These are phyloP conservation scores for Busseola fusca DNA, from an alignment of 2,888 invertebrate genomes.

Conservation along the genomic window DNA sequence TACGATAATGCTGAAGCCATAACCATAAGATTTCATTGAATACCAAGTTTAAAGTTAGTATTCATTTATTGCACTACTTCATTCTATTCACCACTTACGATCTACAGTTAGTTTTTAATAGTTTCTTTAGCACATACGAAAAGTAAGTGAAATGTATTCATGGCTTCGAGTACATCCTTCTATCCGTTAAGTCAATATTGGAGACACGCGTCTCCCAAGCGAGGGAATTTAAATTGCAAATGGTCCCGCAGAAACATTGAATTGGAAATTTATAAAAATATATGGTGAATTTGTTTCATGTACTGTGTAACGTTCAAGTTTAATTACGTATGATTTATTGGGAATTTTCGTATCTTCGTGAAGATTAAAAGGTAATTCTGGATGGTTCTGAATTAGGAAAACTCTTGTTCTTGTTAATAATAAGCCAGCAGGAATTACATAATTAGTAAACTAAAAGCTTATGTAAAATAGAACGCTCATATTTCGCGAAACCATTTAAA, in stretches of 20 bases:
- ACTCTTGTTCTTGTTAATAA: background rate
- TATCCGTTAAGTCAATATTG: conserved; percentile 73
- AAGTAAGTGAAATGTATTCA: conserved; percentile 59
- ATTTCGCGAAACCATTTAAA: too few relatives aligned
- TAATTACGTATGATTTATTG: conserved; percentile 24
- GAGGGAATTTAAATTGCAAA: conserved; percentile 80
- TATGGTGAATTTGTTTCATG: conserved; percentile 26
- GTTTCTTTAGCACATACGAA: conserved; percentile 51
- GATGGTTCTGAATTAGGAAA: background rate
- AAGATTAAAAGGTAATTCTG: background rate
- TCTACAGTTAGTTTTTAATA: conserved; percentile 43
- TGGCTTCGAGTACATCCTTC: conserved; percentile 57
- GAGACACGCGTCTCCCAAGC: conserved; percentile 74
- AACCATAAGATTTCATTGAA: conserved; percentile 29
- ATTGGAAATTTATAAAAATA: conserved; percentile 68
- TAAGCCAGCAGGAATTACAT: background rate
- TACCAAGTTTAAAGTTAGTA: conserved; percentile 33
- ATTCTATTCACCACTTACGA: conserved; percentile 21
- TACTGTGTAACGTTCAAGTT: conserved; percentile 11
- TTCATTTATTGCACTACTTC: conserved; percentile 38
- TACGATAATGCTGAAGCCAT: conserved; percentile 26
- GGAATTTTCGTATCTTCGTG: conserved; percentile 1
- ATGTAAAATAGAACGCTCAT: too few relatives aligned
- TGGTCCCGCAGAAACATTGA: conserved; percentile 74
- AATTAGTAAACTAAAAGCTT: too few relatives aligned